These are phyloP conservation scores for Alviniconcha strummeri DNA, from an alignment of 2,888 invertebrate species.

Conservation along the genomic window DNA sequence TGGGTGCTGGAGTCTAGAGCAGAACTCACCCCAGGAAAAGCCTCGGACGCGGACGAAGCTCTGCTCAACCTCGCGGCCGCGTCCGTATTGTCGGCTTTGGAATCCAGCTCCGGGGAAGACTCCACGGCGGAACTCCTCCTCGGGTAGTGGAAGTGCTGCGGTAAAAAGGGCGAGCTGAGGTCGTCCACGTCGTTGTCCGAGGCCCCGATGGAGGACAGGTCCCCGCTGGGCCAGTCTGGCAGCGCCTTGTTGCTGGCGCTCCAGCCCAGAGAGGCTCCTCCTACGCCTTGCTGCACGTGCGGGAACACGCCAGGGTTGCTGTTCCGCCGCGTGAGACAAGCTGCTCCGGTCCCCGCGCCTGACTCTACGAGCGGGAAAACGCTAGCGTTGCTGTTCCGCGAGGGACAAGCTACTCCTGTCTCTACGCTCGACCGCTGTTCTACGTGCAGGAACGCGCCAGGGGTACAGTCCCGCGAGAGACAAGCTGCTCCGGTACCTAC, in stretches of 20 bases:
- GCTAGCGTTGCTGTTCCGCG: too few species aligned
- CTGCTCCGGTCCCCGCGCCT: background rate
- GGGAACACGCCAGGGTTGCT: background rate
- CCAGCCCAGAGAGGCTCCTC: background rate
- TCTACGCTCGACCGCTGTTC: too few species aligned
- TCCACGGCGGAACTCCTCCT: constrained; percentile 21
- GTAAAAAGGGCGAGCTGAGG: constrained; percentile 19
- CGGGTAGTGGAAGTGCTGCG: constrained; percentile 9
- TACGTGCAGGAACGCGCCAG: too few species aligned
- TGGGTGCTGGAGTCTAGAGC: background rate
- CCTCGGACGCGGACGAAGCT: constrained; percentile 29
- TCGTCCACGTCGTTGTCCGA: constrained; percentile 22
- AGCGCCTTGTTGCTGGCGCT: background rate
- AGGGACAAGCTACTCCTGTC: too few species aligned
- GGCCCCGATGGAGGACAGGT: constrained; percentile 23
- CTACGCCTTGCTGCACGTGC: background rate
- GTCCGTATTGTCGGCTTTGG: constrained; percentile 15
- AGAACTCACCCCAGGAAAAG: background rate
- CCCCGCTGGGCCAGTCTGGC: constrained; percentile 26
- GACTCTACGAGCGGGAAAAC: too few species aligned
- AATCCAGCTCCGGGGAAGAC: constrained; percentile 13
- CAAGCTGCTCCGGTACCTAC: too few species aligned
- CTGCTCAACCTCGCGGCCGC: constrained; percentile 23
- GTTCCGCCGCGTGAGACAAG: background rate
- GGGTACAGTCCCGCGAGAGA: too few species aligned